Evolutionary conservation across 2,113 vertebrate genomes (phyloP), one percentile per base, ranked within the genome.

Genomic region (Ramphastos sulfuratus): DNA sequence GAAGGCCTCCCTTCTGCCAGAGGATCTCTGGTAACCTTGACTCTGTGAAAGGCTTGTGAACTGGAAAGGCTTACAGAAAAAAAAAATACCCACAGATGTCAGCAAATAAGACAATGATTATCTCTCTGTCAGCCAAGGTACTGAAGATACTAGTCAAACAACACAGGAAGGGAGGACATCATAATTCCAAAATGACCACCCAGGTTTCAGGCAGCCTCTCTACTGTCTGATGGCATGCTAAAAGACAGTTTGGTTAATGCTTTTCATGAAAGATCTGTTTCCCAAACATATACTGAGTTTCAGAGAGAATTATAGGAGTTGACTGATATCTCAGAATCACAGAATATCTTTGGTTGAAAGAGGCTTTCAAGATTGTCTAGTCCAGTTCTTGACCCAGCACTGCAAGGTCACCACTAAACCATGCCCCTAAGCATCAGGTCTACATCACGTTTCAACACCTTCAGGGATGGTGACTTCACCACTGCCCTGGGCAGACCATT

Each of bases 1-100:
- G 87, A 85, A 92, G 23, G n/a, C 79, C 31, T 74, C 27, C 48
- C 44, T 72, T 48, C 37, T 71, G 54, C 76, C 3, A 3, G 63
- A 73, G 56, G 66, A 89, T 19, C 17, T 87, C 81, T 71, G 16
- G 6, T 89, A 85, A 67, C 6, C 31, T 16, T 82, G n/a, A 88
- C 28, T 1, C 4, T 20, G 55, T 9, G 16, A 0, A 4, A 85
- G 78, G 44, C 12, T 55, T 59, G 46, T 0, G 1, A n/a, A 48
- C 15, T 55, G 4, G 33, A 15, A 90, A 79, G 1, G 6, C 25
- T 86, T 55, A 55, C 33, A 75, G 44, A 44, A 75, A 74, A 58
- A 42, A 59, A 3, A n/a, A n/a, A n/a, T 1, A 1, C 1, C 2
- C 24, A 20, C 31, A 72, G 27, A 59, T 33, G 10, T 27, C 74